Conservation (phyloP, 92 coral and sea anemone genomes). For the Epizoanthus ramosus region DNA sequence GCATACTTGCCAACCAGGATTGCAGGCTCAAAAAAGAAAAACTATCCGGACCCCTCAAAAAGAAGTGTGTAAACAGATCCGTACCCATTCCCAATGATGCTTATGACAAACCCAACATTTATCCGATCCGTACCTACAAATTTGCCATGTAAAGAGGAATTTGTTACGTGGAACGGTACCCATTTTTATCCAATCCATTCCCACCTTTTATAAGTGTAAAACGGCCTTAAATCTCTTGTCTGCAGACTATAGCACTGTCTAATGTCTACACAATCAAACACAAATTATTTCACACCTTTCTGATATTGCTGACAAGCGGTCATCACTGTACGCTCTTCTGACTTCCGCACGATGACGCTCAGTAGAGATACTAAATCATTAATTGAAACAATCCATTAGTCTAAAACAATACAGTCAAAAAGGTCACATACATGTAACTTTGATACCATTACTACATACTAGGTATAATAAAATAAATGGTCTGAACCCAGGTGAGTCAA, state of each 20-base stretch:
- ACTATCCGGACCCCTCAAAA: no score
- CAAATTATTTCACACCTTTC: constrained; percentile 69
- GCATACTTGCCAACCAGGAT: no score
- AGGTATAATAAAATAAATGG: no score
- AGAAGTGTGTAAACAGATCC: no score
- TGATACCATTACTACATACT: no score
- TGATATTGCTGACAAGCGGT: constrained; percentile 88
- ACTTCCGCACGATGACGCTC: constrained; percentile 98
- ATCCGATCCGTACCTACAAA: background rate
- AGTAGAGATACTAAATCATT: constrained; percentile 81
- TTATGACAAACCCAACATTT: background rate
- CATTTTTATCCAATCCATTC: constrained; percentile 2
- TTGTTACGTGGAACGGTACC: constrained; percentile 3
- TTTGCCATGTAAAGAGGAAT: background rate
- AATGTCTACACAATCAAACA: no score
- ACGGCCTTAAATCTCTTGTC: background rate
- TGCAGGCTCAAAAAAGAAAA: no score
- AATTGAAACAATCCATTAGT: background rate
- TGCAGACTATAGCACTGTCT: no score
- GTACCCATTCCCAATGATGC: background rate
- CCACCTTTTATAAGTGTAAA: no score
- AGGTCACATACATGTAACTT: no score
- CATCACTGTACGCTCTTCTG: constrained; percentile 97
- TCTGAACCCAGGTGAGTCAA: no score
- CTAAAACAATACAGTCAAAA: no score